Evolutionary conservation across 2,797 vertebrate species (phyloP), one percentile per base, ranked within the genome.

Genomic region (Oreonectes daqikongensis): DNA sequence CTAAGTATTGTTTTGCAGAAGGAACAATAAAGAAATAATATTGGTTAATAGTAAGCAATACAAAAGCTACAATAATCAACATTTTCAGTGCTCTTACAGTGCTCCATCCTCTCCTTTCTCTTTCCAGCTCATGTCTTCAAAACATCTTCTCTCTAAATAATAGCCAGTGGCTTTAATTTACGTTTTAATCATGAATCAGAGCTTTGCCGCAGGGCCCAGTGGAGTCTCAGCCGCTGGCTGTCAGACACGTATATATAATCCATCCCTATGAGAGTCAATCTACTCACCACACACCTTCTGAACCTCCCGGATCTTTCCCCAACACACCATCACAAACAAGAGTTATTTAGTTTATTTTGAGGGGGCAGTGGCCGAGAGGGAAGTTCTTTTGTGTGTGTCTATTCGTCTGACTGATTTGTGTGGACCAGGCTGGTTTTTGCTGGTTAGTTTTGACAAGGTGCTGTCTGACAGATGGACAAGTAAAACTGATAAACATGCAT

Each of bases 121-220:
- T 15, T 22, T 35, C 20, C 18, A 14, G 26, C 15, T 68, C 18
- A 44, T 35, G 44, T 57, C 38, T 65, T 76, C 50, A 46, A 73
- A 68, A 53, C 50, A 55, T 61, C 67, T 61, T 69, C 59, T 46
- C 63, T 78, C 26, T 72, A 52, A 69, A 60, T 79, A 82, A 72
- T 63, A 79, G 66, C 78, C 55, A 44, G 26, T 72, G 79, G 69
- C 46, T 76, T 82, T 73, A 53, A 80, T 83, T 81, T 75, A 79
- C 50, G 69, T 77, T 81, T 83, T 75, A 72, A 69, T 80, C 52
- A 24, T 40, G 50, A 70, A 79, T 73, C 70, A 81, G 69, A 69
- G 46, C 40, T 55, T 59, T 48, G 40, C 59, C 42, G 57, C 40
- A 9, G 66, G 76, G 69, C 65, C 18, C 6, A 20, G 60, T 46